phyloP scores from a whole-genome alignment of 1,140 invertebrate species.

The Neuroterus valhalla region DNA sequence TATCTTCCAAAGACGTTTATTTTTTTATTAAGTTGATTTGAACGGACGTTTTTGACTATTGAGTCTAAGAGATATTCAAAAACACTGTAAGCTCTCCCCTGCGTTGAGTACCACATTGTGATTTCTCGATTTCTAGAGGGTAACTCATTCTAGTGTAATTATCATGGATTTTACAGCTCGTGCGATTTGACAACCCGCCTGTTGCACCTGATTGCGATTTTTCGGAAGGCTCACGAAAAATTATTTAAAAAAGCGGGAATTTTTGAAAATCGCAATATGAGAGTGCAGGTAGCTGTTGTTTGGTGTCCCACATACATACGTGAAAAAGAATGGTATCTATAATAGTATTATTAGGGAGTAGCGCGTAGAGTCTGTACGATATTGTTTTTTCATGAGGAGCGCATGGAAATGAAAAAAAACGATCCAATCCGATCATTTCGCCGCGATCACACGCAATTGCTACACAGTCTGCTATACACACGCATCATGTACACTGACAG shows the following conservation, averaged over 20 bases:
- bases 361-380: conserved; percentile 69
- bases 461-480: conserved; percentile 25
- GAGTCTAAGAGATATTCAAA: background rate
- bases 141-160: conserved; percentile 49
- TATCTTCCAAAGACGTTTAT: too few species aligned
- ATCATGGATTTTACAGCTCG: conserved; percentile 42
- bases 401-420: conserved; percentile 3
- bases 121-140: conserved; percentile 55
- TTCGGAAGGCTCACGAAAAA: conserved; percentile 53
- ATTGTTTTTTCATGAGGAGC: conserved; percentile 58
- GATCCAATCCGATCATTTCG: background rate
- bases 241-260: conserved; percentile 32
- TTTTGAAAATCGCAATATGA: conserved; percentile 52
- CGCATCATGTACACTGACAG: conserved; percentile 23
- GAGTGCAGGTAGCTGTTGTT: conserved; percentile 29
- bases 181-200: conserved; percentile 33
- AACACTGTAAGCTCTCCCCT: conserved; percentile 20
- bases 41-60: too few species aligned
- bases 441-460: conserved; percentile 5
- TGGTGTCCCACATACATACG: conserved; percentile 8
- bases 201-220: conserved; percentile 49
- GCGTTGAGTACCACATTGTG: conserved; percentile 51
- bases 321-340: conserved; percentile 62
- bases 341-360: conserved; percentile 75
- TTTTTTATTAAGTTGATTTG: too few species aligned